Base-by-base conservation (phyloP, 2,113 vertebrate genomes). In the Atherinomorus stipes region DNA sequence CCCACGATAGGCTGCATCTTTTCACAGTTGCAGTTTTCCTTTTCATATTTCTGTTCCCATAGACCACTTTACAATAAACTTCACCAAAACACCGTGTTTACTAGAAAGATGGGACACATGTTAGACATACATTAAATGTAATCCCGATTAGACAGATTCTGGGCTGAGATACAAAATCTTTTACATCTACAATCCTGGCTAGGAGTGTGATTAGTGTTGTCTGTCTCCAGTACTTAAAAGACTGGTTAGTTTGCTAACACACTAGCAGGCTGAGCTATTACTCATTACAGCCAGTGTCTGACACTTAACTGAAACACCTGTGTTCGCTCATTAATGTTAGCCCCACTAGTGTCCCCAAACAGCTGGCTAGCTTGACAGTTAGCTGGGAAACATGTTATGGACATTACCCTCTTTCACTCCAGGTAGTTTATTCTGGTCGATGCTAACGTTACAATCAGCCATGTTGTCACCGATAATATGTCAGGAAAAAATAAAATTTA, bases 401-500 rank as follows among this genome's bases (percentile, higher is more conserved):
- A 86, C 85, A 66, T 93, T 91, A 95, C 94, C 93, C 81, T 94
- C 93, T 93, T 94, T 95, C 40, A 95, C 94, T 91, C 93, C 93
- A 64, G 94, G 94, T 81, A 95, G 92, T 61, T 89, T 93, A 10
- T 94, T 90, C 87, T 94, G 79, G 87, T 95, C 94, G 85, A 95
- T 93, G 90, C 88, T 93, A 75, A 93, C 40, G 88, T 88, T 79
- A 90, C 85, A 90, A 80, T 94, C 93, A 89, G 93, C 93, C 94
- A 95, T 95, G 92, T 91, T 91, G 89, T 83, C 88, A 79, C 72
- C 52, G 68, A 78, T 84, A 79, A 73, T 77, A 65, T 85, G 87
- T 88, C 53, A 74, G 61, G 70, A 76, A 54, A n/a, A 56, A 47
- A 37, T 28, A 73, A 40, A 50, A 28, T 18, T 19, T 47, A 15